A percentile compares a stretch with the other conserved stretches of the same genome.
phyloP scores from a whole-genome alignment of 2,888 invertebrate genomes.

The Athripsodes cinereus region DNA sequence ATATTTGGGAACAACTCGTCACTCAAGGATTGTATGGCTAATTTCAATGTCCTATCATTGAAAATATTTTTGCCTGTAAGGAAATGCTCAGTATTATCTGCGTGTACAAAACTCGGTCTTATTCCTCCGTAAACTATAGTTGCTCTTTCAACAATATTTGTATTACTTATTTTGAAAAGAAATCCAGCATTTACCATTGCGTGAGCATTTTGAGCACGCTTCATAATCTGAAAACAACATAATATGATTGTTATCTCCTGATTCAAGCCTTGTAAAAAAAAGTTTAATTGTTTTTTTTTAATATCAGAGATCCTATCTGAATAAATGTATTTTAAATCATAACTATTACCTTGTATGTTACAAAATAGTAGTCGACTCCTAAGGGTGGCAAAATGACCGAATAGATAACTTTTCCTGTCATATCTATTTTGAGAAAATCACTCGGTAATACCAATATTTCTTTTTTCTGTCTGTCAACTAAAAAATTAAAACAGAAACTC shows the following conservation, averaged over 20 bases:
- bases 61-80: conserved; percentile 42
- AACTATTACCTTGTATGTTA: conserved; percentile 27
- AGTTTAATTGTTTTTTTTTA: too few relatives aligned
- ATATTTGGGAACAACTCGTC: conserved; percentile 59
- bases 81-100: conserved; percentile 49
- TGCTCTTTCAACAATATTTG: conserved; percentile 37
- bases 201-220: conserved; percentile 68
- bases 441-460: conserved; percentile 34
- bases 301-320: too few relatives aligned
- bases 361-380: conserved; percentile 35
- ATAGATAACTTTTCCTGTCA: conserved; percentile 42
- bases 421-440: conserved; percentile 40
- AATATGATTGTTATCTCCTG: too few relatives aligned
- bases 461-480: conserved; percentile 37
- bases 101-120: conserved; percentile 49
- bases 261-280: too few relatives aligned
- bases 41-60: conserved; percentile 40
- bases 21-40: conserved; percentile 48
- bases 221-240: conserved; percentile 57
- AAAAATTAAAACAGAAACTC: conserved; percentile 24
- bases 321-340: too few relatives aligned
- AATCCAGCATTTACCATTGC: conserved; percentile 75
- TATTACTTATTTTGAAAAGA: conserved; percentile 49
- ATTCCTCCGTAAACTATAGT: conserved; percentile 63
- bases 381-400: conserved; percentile 45